A percentile compares a stretch with the other conserved stretches of the same genome.
These are phyloP conservation scores for Daubentonia madagascariensis DNA, from an alignment of 2,113 vertebrate species.

Conservation along the genomic window DNA sequence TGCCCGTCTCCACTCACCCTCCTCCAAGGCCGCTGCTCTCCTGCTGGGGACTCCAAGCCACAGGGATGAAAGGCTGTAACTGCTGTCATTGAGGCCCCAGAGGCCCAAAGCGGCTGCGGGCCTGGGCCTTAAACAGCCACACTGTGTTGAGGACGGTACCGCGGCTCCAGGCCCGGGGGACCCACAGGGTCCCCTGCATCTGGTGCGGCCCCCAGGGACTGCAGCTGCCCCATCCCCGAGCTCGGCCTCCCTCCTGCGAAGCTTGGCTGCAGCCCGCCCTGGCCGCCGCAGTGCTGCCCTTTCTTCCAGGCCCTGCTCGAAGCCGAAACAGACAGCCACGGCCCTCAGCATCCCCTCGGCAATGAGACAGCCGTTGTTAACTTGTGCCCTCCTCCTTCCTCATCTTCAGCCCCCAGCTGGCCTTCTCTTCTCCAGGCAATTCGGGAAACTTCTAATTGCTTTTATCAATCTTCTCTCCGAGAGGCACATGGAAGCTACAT, in stretches of 20 bases:
- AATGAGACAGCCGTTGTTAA: accelerated
- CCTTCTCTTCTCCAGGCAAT: neutral
- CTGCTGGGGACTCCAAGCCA: no score
- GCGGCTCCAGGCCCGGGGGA: neutral
- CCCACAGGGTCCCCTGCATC: no score
- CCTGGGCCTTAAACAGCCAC: no score
- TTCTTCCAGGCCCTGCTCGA: accelerated
- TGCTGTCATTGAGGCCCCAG: neutral
- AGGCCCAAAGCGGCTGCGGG: neutral
- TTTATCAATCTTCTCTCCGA: neutral
- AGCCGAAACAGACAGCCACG: accelerated
- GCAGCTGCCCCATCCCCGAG: accelerated
- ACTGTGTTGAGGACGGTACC: accelerated
- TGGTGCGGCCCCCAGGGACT: no score
- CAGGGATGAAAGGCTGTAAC: neutral
- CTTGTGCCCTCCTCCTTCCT: neutral
- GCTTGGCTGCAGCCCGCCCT: neutral
- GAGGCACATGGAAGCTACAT: accelerated
- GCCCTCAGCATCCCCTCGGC: accelerated
- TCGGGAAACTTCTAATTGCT: neutral
- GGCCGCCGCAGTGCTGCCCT: accelerated
- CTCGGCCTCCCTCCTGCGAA: neutral
- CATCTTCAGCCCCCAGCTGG: neutral
- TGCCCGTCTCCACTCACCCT: neutral
- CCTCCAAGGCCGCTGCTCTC: neutral